These are phyloP conservation scores for Paratilapia polleni DNA, from an alignment of 2,113 vertebrate genomes.

Conservation along the genomic window DNA sequence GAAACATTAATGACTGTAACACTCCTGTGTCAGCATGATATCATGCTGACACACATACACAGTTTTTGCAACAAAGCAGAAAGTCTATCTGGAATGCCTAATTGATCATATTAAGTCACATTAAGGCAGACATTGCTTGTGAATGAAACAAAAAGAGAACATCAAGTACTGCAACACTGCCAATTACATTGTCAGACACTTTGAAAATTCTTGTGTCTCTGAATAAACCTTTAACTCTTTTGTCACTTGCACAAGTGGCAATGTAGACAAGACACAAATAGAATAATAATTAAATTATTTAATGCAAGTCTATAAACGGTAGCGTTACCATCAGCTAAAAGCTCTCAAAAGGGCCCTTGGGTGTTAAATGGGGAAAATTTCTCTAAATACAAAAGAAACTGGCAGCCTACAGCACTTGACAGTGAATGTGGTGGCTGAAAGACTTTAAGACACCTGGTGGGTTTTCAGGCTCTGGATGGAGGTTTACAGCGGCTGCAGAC, in stretches of 20 bases:
- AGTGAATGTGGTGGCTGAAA: constrained; percentile 62
- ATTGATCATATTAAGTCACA: rapidly evolving
- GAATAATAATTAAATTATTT: neutral
- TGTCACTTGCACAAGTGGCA: neutral
- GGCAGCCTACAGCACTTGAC: constrained; percentile 64
- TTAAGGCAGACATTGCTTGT: rapidly evolving
- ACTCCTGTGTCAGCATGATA: neutral
- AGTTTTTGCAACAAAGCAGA: neutral
- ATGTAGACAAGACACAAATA: neutral
- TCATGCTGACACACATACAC: neutral
- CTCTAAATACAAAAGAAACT: constrained; percentile 42
- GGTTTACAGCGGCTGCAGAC: constrained; percentile 63
- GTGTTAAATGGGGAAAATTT: neutral
- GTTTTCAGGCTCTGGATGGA: constrained; percentile 42
- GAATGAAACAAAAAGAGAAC: neutral
- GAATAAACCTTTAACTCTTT: neutral
- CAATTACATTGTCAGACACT: neutral
- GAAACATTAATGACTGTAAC: constrained; percentile 51
- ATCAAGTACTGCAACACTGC: neutral
- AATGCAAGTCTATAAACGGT: neutral
- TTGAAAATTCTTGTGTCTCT: rapidly evolving
- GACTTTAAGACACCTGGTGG: constrained; percentile 71
- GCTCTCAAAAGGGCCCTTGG: neutral
- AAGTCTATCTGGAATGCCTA: neutral
- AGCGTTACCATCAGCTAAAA: neutral